Conservation (phyloP, 1,140 invertebrate species). For the Thaumatotibia leucotreta region DNA sequence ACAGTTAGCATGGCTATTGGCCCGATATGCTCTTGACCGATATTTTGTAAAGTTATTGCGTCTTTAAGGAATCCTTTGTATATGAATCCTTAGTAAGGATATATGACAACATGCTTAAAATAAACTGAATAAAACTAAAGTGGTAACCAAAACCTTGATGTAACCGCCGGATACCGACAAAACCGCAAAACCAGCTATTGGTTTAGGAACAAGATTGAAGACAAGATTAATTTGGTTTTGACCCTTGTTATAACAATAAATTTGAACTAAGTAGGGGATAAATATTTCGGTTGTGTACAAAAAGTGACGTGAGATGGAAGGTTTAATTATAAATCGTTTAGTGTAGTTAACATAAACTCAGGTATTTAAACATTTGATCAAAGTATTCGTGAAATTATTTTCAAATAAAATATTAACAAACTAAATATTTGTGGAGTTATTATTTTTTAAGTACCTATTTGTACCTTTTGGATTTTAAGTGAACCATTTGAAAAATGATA, state of each 20-base stretch:
- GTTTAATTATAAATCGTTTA: not conserved
- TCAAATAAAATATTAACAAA: too few species aligned
- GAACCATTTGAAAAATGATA: too few species aligned
- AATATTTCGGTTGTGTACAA: not conserved
- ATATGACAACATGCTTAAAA: not conserved
- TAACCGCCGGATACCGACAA: not conserved
- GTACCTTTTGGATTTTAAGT: too few species aligned
- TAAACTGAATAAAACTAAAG: not conserved
- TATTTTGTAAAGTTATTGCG: too few species aligned
- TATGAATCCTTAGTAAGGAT: not conserved
- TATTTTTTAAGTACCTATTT: too few species aligned
- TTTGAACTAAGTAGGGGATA: not conserved
- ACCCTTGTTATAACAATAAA: conserved; percentile 8
- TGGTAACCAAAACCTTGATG: not conserved
- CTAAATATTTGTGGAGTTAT: too few species aligned
- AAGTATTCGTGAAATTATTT: too few species aligned
- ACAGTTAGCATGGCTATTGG: too few species aligned
- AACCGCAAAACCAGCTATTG: conserved; percentile 1
- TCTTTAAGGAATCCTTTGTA: too few species aligned
- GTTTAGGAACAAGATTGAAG: not conserved
- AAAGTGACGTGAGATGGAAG: not conserved
- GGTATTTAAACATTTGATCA: too few species aligned
- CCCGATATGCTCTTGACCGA: too few species aligned
- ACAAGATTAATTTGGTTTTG: not conserved
- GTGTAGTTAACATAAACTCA: too few species aligned